Conservation (phyloP, 2,797 vertebrate species). For the Decapterus maruadsi region DNA sequence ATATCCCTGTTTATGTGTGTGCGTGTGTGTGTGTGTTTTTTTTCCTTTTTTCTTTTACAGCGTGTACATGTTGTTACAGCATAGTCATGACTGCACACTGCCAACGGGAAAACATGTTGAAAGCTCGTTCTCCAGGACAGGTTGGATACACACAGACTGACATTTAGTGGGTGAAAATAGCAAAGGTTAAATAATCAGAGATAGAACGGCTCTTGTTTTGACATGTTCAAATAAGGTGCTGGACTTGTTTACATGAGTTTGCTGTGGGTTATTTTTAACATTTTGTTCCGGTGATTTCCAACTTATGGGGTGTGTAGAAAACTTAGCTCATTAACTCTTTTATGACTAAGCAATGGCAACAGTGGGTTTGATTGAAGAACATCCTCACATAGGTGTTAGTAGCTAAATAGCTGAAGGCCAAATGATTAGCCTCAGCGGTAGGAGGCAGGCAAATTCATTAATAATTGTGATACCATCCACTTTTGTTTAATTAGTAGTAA, state of each 20-base stretch:
- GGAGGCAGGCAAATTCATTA: not conserved
- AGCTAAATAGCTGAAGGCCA: no score
- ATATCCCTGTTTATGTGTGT: slow-evolving; percentile 16
- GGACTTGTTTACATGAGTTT: not conserved
- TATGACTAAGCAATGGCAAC: not conserved
- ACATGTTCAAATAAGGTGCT: slow-evolving; percentile 7
- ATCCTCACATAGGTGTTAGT: not conserved
- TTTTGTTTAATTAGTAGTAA: not conserved
- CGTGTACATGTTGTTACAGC: slow-evolving; percentile 53
- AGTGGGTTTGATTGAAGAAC: not conserved
- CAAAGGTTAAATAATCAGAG: slow-evolving; percentile 28
- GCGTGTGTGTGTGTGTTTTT: slow-evolving; percentile 15
- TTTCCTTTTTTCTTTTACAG: slow-evolving; percentile 1
- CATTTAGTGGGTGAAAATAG: not conserved
- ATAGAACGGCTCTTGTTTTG: not conserved
- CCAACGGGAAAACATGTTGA: slow-evolving; percentile 39
- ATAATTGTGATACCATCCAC: not conserved
- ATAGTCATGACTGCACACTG: slow-evolving; percentile 22
- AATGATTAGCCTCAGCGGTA: not conserved
- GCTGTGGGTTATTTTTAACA: not conserved
- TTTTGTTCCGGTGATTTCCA: not conserved
- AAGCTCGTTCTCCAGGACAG: slow-evolving; percentile 14
- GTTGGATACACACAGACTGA: not conserved
- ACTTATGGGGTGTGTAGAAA: not conserved
- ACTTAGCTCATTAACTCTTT: not conserved